Evolutionary conservation across 1,140 invertebrate genomes (phyloP).

Genomic region (Helicoverpa armigera): DNA sequence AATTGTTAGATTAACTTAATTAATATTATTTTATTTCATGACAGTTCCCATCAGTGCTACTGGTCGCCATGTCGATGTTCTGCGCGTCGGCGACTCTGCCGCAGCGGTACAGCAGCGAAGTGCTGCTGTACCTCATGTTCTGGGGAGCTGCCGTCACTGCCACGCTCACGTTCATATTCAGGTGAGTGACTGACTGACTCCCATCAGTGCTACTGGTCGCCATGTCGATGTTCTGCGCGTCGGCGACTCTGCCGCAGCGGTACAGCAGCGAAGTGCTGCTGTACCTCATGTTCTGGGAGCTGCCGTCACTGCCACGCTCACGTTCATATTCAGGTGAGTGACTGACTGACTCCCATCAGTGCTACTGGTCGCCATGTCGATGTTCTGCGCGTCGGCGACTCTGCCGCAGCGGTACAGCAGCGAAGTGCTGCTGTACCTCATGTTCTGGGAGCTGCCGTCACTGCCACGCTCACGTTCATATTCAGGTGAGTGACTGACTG

Average conservation of each 20-base stretch:
- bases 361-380: slow-evolving; percentile 94
- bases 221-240: slow-evolving; percentile 95
- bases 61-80: slow-evolving; percentile 96
- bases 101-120: slow-evolving; percentile 94
- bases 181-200: too few relatives aligned
- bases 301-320: slow-evolving; percentile 93
- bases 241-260: slow-evolving; percentile 93
- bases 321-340: slow-evolving; percentile 92
- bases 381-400: slow-evolving; percentile 95
- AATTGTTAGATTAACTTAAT: too few relatives aligned
- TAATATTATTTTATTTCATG: too few relatives aligned
- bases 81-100: slow-evolving; percentile 94
- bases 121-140: slow-evolving; percentile 95
- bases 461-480: slow-evolving; percentile 93
- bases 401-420: slow-evolving; percentile 94
- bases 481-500: slow-evolving; percentile 88
- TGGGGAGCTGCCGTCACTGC: slow-evolving; percentile 97
- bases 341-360: slow-evolving; percentile 92
- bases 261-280: slow-evolving; percentile 95
- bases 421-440: slow-evolving; percentile 94
- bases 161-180: too few relatives aligned
- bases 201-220: slow-evolving; percentile 95
- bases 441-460: slow-evolving; percentile 97
- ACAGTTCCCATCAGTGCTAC: slow-evolving; percentile 93
- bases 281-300: slow-evolving; percentile 97